These are phyloP conservation scores for Caenorhabditis panamensis DNA, from an alignment of 2,888 invertebrate genomes.

Conservation along the genomic window DNA sequence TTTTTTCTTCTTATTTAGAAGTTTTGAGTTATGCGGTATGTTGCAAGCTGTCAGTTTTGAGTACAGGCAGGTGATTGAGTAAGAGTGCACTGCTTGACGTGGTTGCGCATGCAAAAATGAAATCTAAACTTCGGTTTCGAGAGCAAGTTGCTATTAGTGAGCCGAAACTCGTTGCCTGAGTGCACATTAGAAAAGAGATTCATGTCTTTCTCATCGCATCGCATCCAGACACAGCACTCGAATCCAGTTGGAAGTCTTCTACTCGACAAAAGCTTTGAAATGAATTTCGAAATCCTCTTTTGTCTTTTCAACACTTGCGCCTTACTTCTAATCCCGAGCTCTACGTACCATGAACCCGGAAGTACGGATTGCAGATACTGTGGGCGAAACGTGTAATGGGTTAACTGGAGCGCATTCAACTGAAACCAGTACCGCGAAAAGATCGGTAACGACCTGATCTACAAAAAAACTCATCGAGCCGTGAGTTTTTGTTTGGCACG, in stretches of 20 bases:
- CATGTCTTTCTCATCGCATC: neutral
- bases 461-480: neutral
- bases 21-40: too few species aligned
- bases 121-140: neutral
- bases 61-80: neutral
- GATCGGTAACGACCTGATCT: neutral
- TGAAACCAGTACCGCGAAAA: neutral
- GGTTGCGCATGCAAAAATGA: neutral
- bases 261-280: too few species aligned
- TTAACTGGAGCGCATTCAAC: neutral
- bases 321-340: neutral
- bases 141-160: neutral
- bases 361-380: neutral
- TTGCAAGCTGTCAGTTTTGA: too few species aligned
- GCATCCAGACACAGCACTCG: neutral
- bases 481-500: neutral
- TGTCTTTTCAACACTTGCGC: too few species aligned
- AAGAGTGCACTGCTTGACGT: neutral
- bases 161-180: neutral
- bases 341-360: neutral
- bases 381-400: neutral
- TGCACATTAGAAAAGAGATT: neutral
- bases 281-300: too few species aligned
- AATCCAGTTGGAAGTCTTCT: too few species aligned
- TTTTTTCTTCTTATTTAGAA: too few species aligned